Evolutionary conservation across 1,140 invertebrate genomes (phyloP).

Genomic region (Grapholita molesta): DNA sequence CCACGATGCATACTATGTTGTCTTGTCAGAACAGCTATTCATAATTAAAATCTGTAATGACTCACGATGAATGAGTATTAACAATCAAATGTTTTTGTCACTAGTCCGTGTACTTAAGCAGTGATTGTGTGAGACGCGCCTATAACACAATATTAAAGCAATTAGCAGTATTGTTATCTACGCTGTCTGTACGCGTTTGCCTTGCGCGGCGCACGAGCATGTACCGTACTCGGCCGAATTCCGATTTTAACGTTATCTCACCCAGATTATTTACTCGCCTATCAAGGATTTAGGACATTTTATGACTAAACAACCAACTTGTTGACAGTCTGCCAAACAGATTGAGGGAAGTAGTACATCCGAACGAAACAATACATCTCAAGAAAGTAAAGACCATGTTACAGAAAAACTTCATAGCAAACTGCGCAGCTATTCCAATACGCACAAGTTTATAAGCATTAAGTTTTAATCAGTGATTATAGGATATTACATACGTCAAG

Average conservation of each 20-base stretch:
- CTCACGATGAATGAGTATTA: not conserved
- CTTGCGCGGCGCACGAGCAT: constrained; percentile 23
- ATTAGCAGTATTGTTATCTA: not conserved
- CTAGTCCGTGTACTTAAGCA: not conserved
- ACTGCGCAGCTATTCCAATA: too few species aligned
- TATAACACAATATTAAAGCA: constrained; percentile 1
- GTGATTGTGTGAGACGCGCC: constrained; percentile 2
- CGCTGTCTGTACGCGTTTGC: not conserved
- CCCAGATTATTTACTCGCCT: constrained; percentile 40
- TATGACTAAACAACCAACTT: not conserved
- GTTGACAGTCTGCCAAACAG: not conserved
- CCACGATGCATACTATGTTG: not conserved
- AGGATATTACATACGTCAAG: not conserved
- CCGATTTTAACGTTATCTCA: constrained; percentile 54
- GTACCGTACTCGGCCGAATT: constrained; percentile 64
- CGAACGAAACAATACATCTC: too few species aligned
- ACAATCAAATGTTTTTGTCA: constrained; percentile 6
- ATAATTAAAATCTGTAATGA: not conserved
- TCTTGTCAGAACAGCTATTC: not conserved
- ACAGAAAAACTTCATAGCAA: too few species aligned
- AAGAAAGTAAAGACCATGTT: too few species aligned
- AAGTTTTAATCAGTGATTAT: not conserved
- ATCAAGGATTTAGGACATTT: not conserved
- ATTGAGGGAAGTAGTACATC: not conserved
- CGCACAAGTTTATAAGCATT: not conserved